phyloP scores from a whole-genome alignment of 2,113 vertebrate genomes.

The Poeciliopsis occidentalis region DNA sequence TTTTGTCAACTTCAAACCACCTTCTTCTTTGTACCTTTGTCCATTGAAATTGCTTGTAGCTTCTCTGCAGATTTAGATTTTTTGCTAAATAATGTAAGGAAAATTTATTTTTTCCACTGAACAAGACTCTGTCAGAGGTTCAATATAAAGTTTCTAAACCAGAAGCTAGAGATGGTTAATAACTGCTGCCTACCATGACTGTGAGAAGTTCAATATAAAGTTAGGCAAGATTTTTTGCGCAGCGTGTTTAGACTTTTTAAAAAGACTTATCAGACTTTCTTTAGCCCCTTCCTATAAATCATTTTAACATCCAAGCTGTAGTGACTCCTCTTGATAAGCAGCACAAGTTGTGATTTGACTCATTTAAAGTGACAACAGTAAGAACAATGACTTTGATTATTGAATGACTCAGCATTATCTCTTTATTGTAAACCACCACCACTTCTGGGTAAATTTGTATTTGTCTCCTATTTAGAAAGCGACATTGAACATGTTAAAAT shows the following conservation, averaged over 20 bases:
- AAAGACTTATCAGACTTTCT: background rate
- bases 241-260: background rate
- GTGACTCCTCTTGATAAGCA: background rate
- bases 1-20: no score
- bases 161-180: no score
- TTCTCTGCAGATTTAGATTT: no score
- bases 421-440: constrained; percentile 14
- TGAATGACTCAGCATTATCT: constrained; percentile 35
- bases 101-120: no score
- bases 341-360: constrained; percentile 2
- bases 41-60: no score
- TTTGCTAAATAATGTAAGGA: no score
- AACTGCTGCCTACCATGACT: background rate
- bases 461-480: constrained; percentile 12
- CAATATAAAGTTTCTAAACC: no score
- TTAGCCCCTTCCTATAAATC: background rate
- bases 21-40: no score
- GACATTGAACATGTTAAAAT: background rate
- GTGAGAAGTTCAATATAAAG: background rate
- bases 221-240: background rate
- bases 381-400: background rate
- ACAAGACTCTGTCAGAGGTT: no score
- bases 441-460: constrained; percentile 26
- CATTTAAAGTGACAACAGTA: background rate
- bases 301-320: background rate